These are phyloP conservation scores for Amblyjoppa proteus DNA, from an alignment of 2,888 invertebrate genomes.

Conservation along the genomic window DNA sequence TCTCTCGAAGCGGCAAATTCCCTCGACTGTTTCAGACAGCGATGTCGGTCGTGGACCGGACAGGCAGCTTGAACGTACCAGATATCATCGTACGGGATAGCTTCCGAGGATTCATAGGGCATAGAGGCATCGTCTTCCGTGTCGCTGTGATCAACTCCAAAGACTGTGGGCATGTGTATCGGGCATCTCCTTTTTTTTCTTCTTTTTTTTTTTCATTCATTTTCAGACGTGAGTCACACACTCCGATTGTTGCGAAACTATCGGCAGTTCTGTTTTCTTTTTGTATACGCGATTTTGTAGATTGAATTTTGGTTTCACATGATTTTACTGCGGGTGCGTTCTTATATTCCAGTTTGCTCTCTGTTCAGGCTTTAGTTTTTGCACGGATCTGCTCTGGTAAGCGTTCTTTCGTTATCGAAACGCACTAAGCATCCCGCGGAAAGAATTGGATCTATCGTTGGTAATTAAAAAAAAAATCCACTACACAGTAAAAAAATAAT, in stretches of 20 bases:
- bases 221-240: constrained; percentile 41
- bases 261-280: background rate
- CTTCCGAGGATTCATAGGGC: constrained; percentile 73
- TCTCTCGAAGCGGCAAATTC: constrained; percentile 79
- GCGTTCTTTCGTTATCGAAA: no score
- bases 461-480: no score
- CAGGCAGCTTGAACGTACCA: constrained; percentile 79
- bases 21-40: constrained; percentile 80
- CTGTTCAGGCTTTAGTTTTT: no score
- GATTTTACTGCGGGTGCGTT: no score
- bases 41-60: constrained; percentile 80
- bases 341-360: no score
- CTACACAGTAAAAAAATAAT: no score
- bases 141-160: constrained; percentile 77
- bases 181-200: constrained; percentile 43
- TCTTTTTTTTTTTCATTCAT: background rate
- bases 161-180: constrained; percentile 74
- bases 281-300: background rate
- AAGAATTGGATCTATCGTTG: no score
- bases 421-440: no score
- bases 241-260: constrained; percentile 19
- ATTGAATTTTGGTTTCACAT: background rate
- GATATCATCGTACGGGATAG: constrained; percentile 71
- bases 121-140: constrained; percentile 72
- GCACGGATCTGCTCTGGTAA: no score